phyloP scores from a whole-genome alignment of 2,888 invertebrate genomes.

The Petrolisthes manimaculis region DNA sequence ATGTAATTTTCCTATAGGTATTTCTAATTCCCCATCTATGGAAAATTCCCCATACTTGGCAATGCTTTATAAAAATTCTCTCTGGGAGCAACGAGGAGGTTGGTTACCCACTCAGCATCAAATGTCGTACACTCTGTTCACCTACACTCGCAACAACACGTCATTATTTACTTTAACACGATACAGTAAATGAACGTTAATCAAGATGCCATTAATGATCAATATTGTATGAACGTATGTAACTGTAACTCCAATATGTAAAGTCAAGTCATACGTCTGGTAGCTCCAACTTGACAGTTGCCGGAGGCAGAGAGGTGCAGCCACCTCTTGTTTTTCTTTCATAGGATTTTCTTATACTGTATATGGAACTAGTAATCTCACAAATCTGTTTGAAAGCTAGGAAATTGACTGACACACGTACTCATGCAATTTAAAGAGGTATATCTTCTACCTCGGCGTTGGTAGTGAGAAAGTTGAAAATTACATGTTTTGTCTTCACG shows the following conservation, averaged over 20 bases:
- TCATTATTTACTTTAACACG: neutral
- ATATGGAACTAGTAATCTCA: neutral
- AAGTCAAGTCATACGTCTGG: neutral
- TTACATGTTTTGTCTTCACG: neutral
- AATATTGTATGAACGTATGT: neutral
- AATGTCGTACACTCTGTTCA: neutral
- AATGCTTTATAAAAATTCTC: too few relatives aligned
- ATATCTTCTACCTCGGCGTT: neutral
- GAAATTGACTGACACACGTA: neutral
- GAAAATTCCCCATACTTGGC: too few relatives aligned
- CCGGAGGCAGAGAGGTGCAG: neutral
- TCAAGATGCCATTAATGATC: neutral
- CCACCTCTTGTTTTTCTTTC: neutral
- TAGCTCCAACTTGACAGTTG: neutral
- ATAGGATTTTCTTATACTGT: neutral
- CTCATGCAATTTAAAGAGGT: neutral
- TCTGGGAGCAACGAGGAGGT: too few relatives aligned
- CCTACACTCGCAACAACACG: neutral
- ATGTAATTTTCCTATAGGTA: too few relatives aligned
- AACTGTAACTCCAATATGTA: neutral
- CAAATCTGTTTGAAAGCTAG: neutral
- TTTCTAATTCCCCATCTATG: too few relatives aligned
- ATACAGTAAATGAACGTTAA: neutral
- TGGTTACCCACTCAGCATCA: too few relatives aligned
- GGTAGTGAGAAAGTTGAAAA: neutral